A percentile compares a stretch with the other conserved stretches of the same genome.
Conservation (phyloP, 2,888 invertebrate genomes). For the Psylliodes chrysocephalus region DNA sequence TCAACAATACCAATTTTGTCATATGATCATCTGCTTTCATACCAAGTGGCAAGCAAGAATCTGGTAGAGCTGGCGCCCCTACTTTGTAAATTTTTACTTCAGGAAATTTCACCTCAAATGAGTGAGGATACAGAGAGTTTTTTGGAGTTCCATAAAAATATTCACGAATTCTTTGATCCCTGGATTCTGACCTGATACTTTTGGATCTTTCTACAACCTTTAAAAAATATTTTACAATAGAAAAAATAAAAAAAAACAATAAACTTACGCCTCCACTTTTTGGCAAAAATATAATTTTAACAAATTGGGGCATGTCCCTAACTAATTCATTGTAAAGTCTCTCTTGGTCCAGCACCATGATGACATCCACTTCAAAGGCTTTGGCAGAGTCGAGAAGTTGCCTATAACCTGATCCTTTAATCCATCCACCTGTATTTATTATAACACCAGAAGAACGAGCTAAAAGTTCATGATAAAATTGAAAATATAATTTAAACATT, state of each 20-base stretch:
- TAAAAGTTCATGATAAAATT: slow-evolving; percentile 63
- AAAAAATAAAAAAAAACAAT: slow-evolving; percentile 11
- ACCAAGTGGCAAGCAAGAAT: slow-evolving; percentile 95
- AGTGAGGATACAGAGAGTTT: slow-evolving; percentile 84
- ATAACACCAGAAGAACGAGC: slow-evolving; percentile 89
- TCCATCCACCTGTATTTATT: slow-evolving; percentile 98
- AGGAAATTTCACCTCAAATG: slow-evolving; percentile 91
- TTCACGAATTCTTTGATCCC: slow-evolving; percentile 86
- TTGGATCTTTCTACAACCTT: slow-evolving; percentile 89
- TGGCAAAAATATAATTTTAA: slow-evolving; percentile 75
- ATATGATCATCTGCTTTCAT: slow-evolving; percentile 93
- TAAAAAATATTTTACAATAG: too few species aligned
- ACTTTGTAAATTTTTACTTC: slow-evolving; percentile 94
- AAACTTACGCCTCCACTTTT: slow-evolving; percentile 93
- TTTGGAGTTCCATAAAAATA: slow-evolving; percentile 94
- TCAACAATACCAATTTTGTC: slow-evolving; percentile 86
- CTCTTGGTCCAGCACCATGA: slow-evolving; percentile 96
- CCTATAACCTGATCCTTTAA: slow-evolving; percentile 91
- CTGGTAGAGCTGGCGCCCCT: slow-evolving; percentile 91
- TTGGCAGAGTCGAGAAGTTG: slow-evolving; percentile 88
- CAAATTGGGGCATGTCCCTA: slow-evolving; percentile 92
- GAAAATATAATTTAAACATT: slow-evolving; percentile 15
- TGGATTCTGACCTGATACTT: slow-evolving; percentile 74
- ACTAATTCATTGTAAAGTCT: slow-evolving; percentile 93
- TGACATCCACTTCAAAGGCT: slow-evolving; percentile 95